Base-by-base conservation (phyloP, 2,113 vertebrate genomes). In the Arenaria interpres region DNA sequence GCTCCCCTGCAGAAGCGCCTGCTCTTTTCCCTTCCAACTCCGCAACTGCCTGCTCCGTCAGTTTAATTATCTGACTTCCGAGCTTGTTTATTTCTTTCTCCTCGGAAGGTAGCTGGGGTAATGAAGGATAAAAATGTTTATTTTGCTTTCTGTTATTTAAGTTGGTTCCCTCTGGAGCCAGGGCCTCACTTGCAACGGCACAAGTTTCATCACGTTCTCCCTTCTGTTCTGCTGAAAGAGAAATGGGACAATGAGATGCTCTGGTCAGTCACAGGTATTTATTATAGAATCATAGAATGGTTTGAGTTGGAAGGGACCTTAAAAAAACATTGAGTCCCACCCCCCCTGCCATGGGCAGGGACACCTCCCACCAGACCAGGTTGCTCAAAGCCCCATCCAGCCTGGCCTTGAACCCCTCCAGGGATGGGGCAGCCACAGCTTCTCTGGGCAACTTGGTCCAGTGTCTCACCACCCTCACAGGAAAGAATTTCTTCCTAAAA, bases 211-310 rank as follows among this genome's bases (percentile, higher is more conserved):
- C 97, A 93, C 12, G 41, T 97, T 97, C 98, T 91, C 84, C 97
- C 85, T 98, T 97, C 97, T 97, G 98, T 97, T 97, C 97, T 94
- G 93, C 97, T 98, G 96, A 97, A 98, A 98, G 95, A 97, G 96
- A 98, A 97, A 84, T 32, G 86, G 95, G 98, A 96, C 93, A 98
- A 82, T 4, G 2, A 97, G 68, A 97, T 3, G 23, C 25, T 88
- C 7, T 8, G 35, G 43, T 90, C 56, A 60, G 75, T 35, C 33
- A 8, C 63, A 71, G 60, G 54, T 43, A 85, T 77, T 54, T 80
- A 53, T 71, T 74, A 45, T 7, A 1, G 25, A 53, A 53, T 53
- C 51, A 53, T 9, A 30, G 53, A 54, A 54, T 18, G 16, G 53
- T 17, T 54, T 6, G 28, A 16, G 15, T 30, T 54, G 28, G 28